A percentile compares a stretch with the other conserved stretches of the same genome.
Conservation (phyloP, 1,140 invertebrate genomes). For the Akabosia matsudoensis region DNA sequence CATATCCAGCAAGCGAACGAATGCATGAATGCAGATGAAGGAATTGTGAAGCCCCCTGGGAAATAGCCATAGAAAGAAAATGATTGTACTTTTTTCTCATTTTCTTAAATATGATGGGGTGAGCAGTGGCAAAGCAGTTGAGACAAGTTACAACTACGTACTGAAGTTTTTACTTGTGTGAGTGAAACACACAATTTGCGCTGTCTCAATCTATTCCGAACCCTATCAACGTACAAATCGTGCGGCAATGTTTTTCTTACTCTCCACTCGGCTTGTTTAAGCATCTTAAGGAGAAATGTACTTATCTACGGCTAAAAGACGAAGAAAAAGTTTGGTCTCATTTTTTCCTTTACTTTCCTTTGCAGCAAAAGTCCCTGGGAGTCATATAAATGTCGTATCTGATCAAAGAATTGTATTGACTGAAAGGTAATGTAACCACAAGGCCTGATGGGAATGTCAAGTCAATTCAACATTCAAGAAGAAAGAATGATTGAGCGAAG, state of each 20-base stretch:
- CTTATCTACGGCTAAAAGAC: neutral
- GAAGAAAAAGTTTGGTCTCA: neutral
- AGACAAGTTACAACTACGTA: neutral
- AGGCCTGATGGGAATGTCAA: conserved; percentile 26
- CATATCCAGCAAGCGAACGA: no score
- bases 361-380: neutral
- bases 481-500: conserved; percentile 26
- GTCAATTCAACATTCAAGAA: conserved; percentile 25
- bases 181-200: no score
- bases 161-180: no score
- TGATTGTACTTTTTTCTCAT: neutral
- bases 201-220: no score
- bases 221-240: no score
- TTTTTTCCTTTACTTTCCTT: neutral
- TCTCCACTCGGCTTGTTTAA: no score
- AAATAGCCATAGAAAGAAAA: neutral
- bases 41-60: neutral
- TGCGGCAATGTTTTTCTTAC: no score
- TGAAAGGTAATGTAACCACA: conserved; percentile 19
- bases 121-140: neutral
- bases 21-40: conserved; percentile 20
- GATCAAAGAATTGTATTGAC: conserved; percentile 23
- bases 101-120: neutral
- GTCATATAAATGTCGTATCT: conserved; percentile 25
- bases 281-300: no score